Percentiles rank a stretch among this genome's conserved stretches.
phyloP scores from a whole-genome alignment of 2,797 vertebrate genomes.

The Eurystomus glaucurus region DNA sequence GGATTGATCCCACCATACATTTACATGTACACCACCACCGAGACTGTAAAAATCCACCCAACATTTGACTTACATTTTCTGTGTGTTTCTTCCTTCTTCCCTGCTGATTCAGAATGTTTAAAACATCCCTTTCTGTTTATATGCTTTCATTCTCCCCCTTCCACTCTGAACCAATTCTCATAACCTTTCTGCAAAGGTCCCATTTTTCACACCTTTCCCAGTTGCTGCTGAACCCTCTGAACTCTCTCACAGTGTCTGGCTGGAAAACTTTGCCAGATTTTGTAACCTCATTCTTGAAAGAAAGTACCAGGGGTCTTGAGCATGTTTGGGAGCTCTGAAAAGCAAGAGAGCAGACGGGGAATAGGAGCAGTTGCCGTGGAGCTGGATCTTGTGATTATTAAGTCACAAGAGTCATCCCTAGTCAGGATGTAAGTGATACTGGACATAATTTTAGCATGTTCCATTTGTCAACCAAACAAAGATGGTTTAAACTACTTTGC shows the following conservation, averaged over 20 bases:
- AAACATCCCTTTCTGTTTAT: slow-evolving; percentile 34
- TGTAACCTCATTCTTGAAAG: neutral
- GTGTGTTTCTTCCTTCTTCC: neutral
- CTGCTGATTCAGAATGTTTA: slow-evolving; percentile 22
- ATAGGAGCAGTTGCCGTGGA: neutral
- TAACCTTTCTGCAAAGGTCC: slow-evolving; percentile 5
- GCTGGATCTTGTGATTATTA: neutral
- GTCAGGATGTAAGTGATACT: neutral
- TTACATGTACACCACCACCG: neutral
- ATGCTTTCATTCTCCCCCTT: neutral
- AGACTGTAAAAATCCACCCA: neutral
- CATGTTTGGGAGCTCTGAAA: neutral
- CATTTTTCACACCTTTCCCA: slow-evolving; percentile 46
- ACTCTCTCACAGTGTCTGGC: neutral
- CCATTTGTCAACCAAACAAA: neutral
- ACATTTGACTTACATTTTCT: neutral
- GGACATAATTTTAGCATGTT: neutral
- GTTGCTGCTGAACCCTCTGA: neutral
- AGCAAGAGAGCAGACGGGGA: neutral
- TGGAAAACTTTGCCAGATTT: slow-evolving; percentile 25
- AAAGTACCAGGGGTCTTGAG: neutral
- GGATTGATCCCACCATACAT: neutral
- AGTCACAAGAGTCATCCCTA: neutral
- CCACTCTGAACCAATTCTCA: slow-evolving; percentile 17
- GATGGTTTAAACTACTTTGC: neutral